Conservation (phyloP, 2,797 vertebrate genomes). For the Ispidina lecontei region DNA sequence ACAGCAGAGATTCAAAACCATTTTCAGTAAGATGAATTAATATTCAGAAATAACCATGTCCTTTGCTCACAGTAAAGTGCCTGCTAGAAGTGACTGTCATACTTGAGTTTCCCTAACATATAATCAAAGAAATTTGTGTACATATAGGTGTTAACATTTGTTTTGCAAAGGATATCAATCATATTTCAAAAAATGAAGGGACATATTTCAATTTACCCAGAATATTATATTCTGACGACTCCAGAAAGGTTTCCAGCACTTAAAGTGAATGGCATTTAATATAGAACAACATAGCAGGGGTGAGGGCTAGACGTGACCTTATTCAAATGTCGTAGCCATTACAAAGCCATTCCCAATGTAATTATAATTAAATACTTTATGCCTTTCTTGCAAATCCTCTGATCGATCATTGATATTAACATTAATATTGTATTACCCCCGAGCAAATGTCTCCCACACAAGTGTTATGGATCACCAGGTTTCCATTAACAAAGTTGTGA, state of each 20-base stretch:
- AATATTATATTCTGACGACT: conserved; percentile 86
- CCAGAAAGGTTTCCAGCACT: conserved; percentile 86
- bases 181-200: conserved; percentile 85
- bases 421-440: conserved; percentile 90
- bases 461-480: conserved; percentile 95
- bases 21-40: conserved; percentile 10
- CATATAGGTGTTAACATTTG: conserved; percentile 82
- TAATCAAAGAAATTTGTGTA: conserved; percentile 79
- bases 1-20: not conserved
- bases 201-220: conserved; percentile 96
- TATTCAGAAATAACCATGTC: not conserved
- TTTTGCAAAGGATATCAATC: conserved; percentile 94
- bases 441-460: conserved; percentile 86
- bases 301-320: conserved; percentile 94
- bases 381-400: conserved; percentile 94
- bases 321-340: conserved; percentile 93
- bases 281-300: conserved; percentile 92
- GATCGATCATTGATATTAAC: conserved; percentile 95
- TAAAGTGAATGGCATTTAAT: conserved; percentile 99
- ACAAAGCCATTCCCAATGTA: conserved; percentile 81
- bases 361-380: conserved; percentile 98
- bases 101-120: conserved; percentile 1
- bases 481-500: conserved; percentile 96
- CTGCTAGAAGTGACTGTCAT: not conserved
- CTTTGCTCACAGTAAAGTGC: not conserved